These are phyloP conservation scores for Neotoma lepida DNA, from an alignment of 2,113 vertebrate genomes.

Conservation along the genomic window DNA sequence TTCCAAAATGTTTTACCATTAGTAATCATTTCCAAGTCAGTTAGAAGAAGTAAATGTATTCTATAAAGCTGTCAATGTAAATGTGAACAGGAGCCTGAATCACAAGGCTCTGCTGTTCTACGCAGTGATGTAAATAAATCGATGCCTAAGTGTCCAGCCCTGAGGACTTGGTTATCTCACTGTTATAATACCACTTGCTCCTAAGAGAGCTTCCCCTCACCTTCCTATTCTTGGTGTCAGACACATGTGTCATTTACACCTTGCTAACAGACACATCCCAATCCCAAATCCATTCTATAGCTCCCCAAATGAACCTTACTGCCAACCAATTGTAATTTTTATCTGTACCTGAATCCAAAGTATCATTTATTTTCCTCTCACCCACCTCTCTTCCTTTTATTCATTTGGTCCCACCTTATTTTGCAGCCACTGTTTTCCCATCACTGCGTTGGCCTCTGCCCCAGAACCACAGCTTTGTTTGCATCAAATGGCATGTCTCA, in stretches of 20 bases:
- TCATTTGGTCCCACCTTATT: background rate
- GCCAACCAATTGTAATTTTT: background rate
- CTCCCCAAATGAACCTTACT: background rate
- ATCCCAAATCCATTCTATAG: background rate
- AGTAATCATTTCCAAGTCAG: constrained; percentile 7
- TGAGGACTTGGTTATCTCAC: background rate
- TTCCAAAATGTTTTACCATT: constrained; percentile 35
- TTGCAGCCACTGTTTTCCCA: background rate
- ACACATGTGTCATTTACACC: background rate
- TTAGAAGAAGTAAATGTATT: constrained; percentile 29
- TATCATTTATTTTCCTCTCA: background rate
- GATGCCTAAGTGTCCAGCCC: background rate
- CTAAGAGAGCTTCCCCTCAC: background rate
- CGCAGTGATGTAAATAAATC: constrained; percentile 41
- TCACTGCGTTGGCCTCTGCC: background rate
- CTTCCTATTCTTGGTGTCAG: background rate
- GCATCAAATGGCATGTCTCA: background rate
- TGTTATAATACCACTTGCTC: background rate
- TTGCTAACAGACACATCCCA: background rate
- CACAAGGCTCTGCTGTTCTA: background rate
- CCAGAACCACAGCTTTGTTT: background rate
- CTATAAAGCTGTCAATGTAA: constrained; percentile 36
- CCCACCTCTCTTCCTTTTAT: background rate
- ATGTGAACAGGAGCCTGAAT: constrained; percentile 31
- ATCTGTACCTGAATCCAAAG: background rate